phyloP scores from a whole-genome alignment of 2,888 invertebrate genomes.

The Drosophila leonis region DNA sequence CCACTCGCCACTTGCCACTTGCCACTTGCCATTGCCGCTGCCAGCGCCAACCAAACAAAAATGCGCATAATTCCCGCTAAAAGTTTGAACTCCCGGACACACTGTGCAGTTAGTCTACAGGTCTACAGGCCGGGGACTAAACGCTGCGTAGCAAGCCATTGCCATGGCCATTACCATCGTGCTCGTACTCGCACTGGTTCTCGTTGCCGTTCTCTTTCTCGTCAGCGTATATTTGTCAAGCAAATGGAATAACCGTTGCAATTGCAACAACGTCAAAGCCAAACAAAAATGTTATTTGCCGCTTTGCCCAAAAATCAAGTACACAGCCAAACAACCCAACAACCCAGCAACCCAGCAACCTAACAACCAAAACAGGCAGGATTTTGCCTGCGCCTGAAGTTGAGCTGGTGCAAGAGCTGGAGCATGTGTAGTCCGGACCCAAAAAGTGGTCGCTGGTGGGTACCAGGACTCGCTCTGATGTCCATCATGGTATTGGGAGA shows the following conservation, averaged over 20 bases:
- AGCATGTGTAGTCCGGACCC: constrained; percentile 41
- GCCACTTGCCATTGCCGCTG: constrained; percentile 30
- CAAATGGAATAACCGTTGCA: constrained; percentile 80
- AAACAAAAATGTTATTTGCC: constrained; percentile 80
- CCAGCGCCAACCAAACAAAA: constrained; percentile 66
- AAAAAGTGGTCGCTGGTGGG: constrained; percentile 60
- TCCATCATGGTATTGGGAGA: constrained; percentile 31
- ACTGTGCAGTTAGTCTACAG: constrained; percentile 4
- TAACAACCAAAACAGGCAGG: constrained; percentile 43
- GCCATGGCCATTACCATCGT: constrained; percentile 16
- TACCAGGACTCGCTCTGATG: constrained; percentile 27
- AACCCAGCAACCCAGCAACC: constrained; percentile 44
- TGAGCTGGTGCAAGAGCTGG: constrained; percentile 5
- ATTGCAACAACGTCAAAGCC: constrained; percentile 80
- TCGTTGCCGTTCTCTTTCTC: constrained; percentile 7
- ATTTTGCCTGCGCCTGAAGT: constrained; percentile 22
- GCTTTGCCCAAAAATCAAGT: constrained; percentile 80
- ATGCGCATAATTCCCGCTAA: constrained; percentile 74
- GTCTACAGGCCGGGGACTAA: constrained; percentile 43
- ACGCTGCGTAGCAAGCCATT: constrained; percentile 40
- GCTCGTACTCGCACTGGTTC: background rate
- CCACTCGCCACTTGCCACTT: constrained; percentile 17
- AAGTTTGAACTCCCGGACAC: constrained; percentile 51
- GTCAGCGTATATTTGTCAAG: constrained; percentile 77
- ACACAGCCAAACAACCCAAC: constrained; percentile 66